These are phyloP conservation scores for Acrocephalus arundinaceus DNA, from an alignment of 2,113 vertebrate species.

Conservation along the genomic window DNA sequence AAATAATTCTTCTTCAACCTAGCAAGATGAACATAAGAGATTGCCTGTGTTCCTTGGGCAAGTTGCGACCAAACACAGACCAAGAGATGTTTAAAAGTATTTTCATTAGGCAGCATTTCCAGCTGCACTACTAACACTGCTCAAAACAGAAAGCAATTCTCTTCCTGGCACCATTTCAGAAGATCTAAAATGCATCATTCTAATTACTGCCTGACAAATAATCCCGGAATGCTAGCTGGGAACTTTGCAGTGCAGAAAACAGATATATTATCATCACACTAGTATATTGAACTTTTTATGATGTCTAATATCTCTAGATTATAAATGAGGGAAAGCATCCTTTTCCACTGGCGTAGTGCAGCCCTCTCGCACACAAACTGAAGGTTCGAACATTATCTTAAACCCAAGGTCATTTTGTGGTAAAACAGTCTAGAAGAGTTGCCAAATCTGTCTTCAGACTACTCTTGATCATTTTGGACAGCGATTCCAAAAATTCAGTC, in stretches of 20 bases:
- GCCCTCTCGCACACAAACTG: not conserved
- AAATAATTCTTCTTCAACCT: not conserved
- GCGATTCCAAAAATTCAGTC: not conserved
- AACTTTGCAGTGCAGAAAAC: conserved; percentile 48
- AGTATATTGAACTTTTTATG: conserved; percentile 62
- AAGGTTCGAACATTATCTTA: not conserved
- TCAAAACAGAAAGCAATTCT: conserved; percentile 64
- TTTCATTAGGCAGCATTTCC: conserved; percentile 70
- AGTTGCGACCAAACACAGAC: conserved; percentile 46
- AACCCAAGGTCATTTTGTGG: not conserved
- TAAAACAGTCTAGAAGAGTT: not conserved
- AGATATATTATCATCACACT: conserved; percentile 53
- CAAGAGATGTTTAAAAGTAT: conserved; percentile 64
- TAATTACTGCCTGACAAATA: conserved; percentile 68
- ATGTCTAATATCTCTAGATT: conserved; percentile 44
- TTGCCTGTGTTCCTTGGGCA: conserved; percentile 24
- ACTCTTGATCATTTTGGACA: not conserved
- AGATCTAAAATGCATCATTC: conserved; percentile 59
- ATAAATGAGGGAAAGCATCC: conserved; percentile 21
- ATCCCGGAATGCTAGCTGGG: conserved; percentile 34
- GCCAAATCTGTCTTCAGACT: not conserved
- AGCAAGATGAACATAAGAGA: not conserved
- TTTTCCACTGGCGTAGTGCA: not conserved
- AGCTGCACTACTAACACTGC: conserved; percentile 45
- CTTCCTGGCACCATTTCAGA: conserved; percentile 60